Base-by-base conservation (phyloP, 1,140 invertebrate species). In the Eubasilissa regina region DNA sequence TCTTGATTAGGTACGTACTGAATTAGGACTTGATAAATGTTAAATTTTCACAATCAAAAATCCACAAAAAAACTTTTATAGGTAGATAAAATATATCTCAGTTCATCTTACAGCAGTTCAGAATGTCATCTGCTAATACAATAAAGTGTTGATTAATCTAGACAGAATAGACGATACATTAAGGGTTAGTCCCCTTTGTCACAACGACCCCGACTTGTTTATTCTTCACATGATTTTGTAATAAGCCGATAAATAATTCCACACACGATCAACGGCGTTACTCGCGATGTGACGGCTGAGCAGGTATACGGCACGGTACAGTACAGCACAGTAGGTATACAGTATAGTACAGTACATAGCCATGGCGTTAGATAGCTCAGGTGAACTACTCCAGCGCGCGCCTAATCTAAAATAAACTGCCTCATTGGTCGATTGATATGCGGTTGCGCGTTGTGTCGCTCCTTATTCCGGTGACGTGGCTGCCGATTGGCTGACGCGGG, bases 171-270 rank as follows among this genome's bases (percentile, higher is more conserved):
- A 25, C 10, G 19, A 64, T 64, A 25, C 48, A 70, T 70, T 48
- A 70, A 45, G 66, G 66, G 47, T 70, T 51, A 70, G 66, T 70
- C 45, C 45, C 47, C 66, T 62, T 21, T 70, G 66, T 70, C 45
- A 70, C 64, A 68, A 68, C 64, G 64, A 68, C 64, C 64, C 66
- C 66, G 66, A 53, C 48, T 70, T 70, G 25, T 70, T 11, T 70
- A 70, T 70, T 70, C 66, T 11, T 21, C 15, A 25, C 66, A 70
- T 70, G 51, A 74, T 56, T 35, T 43, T 43, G 70, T 74, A 74
- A 74, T 74, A 74, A 74, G 70, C 51, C 70, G 13, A 74, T 74
- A 74, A 74, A 56, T 74, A 74, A 74, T 74, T 74, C 70, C n/a
- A 45, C 17, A 13, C 70, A 74, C 70, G 70, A 17, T 21, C 25